phyloP scores from a whole-genome alignment of 2,888 invertebrate genomes.

The Gerris lacustris region DNA sequence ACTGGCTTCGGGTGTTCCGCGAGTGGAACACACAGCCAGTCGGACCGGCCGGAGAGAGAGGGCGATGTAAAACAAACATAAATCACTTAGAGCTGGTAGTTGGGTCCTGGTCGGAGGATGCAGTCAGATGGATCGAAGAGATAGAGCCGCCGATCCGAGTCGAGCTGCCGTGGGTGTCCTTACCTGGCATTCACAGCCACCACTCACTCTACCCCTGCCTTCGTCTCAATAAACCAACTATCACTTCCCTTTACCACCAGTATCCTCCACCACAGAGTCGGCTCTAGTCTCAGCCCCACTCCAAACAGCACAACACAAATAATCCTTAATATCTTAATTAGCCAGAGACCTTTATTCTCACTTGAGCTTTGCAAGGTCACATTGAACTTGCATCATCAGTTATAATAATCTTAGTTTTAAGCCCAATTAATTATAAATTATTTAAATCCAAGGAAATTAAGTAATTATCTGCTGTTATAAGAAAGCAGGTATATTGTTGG shows the following conservation, averaged over 20 bases:
- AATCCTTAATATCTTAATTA: too few species aligned
- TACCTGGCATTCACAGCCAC: background rate
- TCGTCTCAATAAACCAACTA: background rate
- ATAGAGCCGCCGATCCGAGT: background rate
- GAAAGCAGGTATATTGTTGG: too few species aligned
- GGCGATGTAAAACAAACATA: constrained; percentile 1
- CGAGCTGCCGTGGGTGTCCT: background rate
- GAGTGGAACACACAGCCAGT: background rate
- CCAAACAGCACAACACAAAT: too few species aligned
- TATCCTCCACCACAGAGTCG: too few species aligned
- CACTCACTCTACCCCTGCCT: background rate
- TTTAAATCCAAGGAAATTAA: too few species aligned
- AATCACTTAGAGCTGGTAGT: constrained; percentile 5
- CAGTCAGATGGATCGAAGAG: background rate
- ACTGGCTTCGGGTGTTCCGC: background rate
- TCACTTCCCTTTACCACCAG: background rate
- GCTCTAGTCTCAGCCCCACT: too few species aligned
- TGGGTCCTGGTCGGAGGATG: background rate
- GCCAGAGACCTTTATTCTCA: too few species aligned
- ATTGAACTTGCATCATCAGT: too few species aligned
- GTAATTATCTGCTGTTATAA: too few species aligned
- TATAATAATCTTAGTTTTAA: too few species aligned
- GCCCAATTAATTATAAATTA: too few species aligned
- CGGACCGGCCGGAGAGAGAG: background rate
- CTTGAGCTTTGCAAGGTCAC: too few species aligned